Conservation (phyloP, 1,140 invertebrate species). For the Pectinophora gossypiella region DNA sequence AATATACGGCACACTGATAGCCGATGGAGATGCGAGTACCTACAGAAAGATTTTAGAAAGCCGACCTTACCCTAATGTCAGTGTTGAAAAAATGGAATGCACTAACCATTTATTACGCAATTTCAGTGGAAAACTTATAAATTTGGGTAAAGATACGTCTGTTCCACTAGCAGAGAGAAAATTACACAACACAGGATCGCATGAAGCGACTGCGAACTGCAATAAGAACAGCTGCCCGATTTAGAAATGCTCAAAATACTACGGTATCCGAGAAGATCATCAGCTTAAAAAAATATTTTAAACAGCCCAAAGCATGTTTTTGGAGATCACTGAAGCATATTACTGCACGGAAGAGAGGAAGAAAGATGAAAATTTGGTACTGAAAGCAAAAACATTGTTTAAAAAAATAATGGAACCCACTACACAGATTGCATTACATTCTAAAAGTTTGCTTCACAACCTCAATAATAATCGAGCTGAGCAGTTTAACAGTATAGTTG, state of each 20-base stretch:
- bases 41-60: constrained; percentile 25
- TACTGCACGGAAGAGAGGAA: constrained; percentile 22
- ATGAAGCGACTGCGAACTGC: constrained; percentile 16
- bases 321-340: constrained; percentile 37
- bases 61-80: background rate
- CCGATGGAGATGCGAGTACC: constrained; percentile 45
- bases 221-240: constrained; percentile 15
- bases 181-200: background rate
- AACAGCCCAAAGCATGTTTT: constrained; percentile 45
- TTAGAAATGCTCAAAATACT: constrained; percentile 8
- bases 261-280: background rate
- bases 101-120: constrained; percentile 38
- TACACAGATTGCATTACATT: background rate
- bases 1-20: constrained; percentile 36
- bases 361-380: constrained; percentile 25
- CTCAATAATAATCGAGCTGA: background rate
- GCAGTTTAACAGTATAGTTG: background rate
- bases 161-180: constrained; percentile 3
- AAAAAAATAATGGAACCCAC: background rate
- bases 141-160: constrained; percentile 4
- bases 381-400: background rate
- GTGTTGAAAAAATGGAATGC: constrained; percentile 34
- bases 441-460: background rate
- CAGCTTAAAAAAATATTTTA: constrained; percentile 14
- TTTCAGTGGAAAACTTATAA: constrained; percentile 17